phyloP scores from a whole-genome alignment of 1,140 invertebrate genomes.

The Laupala kohalensis region DNA sequence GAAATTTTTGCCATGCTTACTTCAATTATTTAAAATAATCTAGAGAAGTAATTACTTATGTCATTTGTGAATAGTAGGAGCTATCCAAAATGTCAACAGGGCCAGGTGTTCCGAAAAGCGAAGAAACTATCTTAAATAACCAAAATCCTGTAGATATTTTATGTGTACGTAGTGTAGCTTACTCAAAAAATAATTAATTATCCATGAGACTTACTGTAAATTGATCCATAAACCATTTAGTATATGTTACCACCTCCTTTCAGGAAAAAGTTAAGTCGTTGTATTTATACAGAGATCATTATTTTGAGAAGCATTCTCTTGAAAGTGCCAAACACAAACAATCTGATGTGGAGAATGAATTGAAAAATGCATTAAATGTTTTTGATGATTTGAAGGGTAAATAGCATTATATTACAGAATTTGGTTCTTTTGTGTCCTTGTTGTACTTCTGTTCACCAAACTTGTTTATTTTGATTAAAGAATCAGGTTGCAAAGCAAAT shows the following conservation, averaged over 20 bases:
- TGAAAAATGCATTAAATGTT: slow-evolving; percentile 44
- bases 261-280: slow-evolving; percentile 50
- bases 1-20: too few relatives aligned
- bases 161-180: neutral
- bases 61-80: too few relatives aligned
- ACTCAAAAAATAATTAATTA: neutral
- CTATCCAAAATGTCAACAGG: neutral
- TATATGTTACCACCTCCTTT: slow-evolving; percentile 21
- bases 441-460: neutral
- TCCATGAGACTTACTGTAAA: neutral
- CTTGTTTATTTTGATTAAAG: slow-evolving; percentile 16
- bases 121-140: neutral
- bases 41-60: too few relatives aligned
- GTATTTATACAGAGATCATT: slow-evolving; percentile 59
- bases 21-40: too few relatives aligned
- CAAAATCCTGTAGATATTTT: neutral
- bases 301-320: slow-evolving; percentile 60
- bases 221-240: neutral
- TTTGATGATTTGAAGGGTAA: slow-evolving; percentile 56
- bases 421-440: slow-evolving; percentile 9
- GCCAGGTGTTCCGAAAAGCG: neutral
- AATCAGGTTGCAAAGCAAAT: slow-evolving; percentile 33
- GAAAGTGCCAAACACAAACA: slow-evolving; percentile 52
- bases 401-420: slow-evolving; percentile 17
- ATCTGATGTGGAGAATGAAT: slow-evolving; percentile 47